Base-by-base conservation (phyloP, 2,113 vertebrate species). In the Choloepus hoffmanni region DNA sequence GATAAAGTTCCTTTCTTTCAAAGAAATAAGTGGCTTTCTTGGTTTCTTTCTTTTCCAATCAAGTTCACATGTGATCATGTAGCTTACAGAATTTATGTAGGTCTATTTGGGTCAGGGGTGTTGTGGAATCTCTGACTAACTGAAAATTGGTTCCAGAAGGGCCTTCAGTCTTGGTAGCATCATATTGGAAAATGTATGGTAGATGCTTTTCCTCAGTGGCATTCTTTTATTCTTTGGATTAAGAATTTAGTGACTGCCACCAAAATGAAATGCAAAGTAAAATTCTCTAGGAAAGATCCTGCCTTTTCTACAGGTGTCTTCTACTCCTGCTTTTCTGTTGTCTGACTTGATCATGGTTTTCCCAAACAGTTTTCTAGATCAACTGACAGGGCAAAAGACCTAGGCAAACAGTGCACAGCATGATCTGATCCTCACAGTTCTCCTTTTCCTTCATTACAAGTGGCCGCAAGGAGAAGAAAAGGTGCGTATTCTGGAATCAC, bases 21-120 rank as follows among this genome's bases (percentile, higher is more conserved):
- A 18, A 68, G 0, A 19, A 1, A 68, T 67, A 48, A 1, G 18
- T 19, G 11, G 48, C 24, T 67, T n/a, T 79, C 36, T 36, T 30
- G 21, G n/a, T 68, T 24, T 70, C 14, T 48, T 15, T 33, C 28
- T 63, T 50, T 36, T 62, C 73, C 55, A 6, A 11, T 3, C 30
- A 58, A 36, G 16, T 40, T 63, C 14, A 24, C 0, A 0, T 13
- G 1, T 16, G 55, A 48, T 36, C 7, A 36, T 23, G 55, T 4
- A 15, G 19, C 24, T n/a, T 28, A 58, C 1, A 63, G 36, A n/a
- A 74, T 48, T n/a, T 21, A 58, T 16, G 55, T 14, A 60, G 2
- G 2, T 2, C 1, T 65, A 33, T 33, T 65, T 12, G 10, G 36
- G 55, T 4, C 48, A 50, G 55, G 1, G 7, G 13, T 5, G n/a